phyloP scores from a whole-genome alignment of 2,888 invertebrate species.

The Leptogaster cylindrica region DNA sequence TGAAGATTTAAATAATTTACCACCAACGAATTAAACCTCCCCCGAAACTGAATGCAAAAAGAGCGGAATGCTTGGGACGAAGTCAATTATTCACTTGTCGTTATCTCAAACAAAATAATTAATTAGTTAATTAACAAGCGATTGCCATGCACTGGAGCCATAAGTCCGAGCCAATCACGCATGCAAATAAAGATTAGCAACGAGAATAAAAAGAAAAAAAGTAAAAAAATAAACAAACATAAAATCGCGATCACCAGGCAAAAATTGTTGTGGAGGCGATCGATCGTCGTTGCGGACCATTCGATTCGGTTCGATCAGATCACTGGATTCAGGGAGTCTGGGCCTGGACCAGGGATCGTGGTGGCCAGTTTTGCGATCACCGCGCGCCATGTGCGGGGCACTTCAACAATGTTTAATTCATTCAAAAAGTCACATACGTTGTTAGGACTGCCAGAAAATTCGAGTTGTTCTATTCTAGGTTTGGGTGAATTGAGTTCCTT shows the following conservation, averaged over 20 bases:
- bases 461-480: not conserved
- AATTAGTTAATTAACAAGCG: conserved; percentile 60
- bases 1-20: too few species aligned
- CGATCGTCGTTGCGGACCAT: too few species aligned
- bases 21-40: too few species aligned
- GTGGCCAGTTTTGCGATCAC: not conserved
- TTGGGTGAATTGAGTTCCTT: conserved; percentile 18
- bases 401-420: not conserved
- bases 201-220: conserved; percentile 11
- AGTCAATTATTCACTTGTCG: conserved; percentile 55
- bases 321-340: not conserved
- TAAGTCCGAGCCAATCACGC: conserved; percentile 45
- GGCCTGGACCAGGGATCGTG: too few species aligned
- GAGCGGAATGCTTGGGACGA: conserved; percentile 22
- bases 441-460: conserved; percentile 9
- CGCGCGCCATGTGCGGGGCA: not conserved
- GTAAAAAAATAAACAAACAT: too few species aligned
- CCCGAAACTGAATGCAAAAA: too few species aligned
- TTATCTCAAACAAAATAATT: conserved; percentile 59
- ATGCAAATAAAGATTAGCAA: conserved; percentile 48
- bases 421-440: conserved; percentile 1
- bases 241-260: too few species aligned
- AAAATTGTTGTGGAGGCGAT: conserved; percentile 38
- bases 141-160: conserved; percentile 53
- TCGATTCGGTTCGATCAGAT: conserved; percentile 19